Conservation (phyloP, 2,113 vertebrate species). For the Saccopteryx leptura region DNA sequence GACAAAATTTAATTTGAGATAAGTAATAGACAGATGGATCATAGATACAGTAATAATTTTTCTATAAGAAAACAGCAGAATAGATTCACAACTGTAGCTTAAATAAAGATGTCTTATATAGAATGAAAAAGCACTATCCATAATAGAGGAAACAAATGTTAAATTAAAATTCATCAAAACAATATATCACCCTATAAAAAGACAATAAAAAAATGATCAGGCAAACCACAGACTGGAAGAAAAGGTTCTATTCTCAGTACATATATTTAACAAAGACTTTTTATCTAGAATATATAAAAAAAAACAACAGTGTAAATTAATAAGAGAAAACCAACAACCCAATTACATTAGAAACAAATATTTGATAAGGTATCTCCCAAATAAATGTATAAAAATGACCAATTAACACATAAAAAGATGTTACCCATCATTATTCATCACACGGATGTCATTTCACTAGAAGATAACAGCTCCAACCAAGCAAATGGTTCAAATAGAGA, state of each 20-base stretch:
- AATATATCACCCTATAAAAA: not conserved
- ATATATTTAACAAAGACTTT: not conserved
- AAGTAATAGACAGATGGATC: not conserved
- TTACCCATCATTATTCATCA: not conserved
- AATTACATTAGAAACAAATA: not conserved
- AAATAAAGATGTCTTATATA: not conserved
- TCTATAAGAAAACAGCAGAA: not conserved
- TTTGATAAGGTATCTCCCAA: not conserved
- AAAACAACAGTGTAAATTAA: not conserved
- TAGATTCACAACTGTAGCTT: not conserved
- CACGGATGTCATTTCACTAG: not conserved
- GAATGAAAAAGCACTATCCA: not conserved
- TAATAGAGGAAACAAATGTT: not conserved
- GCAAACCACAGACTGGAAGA: not conserved
- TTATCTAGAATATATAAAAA: not conserved
- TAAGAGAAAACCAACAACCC: not conserved
- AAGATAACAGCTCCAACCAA: not conserved
- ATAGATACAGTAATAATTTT: not conserved
- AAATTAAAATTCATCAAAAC: not conserved
- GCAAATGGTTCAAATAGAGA: not conserved
- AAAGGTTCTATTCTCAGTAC: not conserved
- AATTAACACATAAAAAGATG: not conserved
- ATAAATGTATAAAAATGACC: not conserved
- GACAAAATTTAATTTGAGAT: constrained; percentile 55
- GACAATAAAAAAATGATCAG: not conserved